A percentile compares a stretch with the other conserved stretches of the same genome.
Conservation (phyloP, 2,797 vertebrate genomes). For the Aplochiton taeniatus region DNA sequence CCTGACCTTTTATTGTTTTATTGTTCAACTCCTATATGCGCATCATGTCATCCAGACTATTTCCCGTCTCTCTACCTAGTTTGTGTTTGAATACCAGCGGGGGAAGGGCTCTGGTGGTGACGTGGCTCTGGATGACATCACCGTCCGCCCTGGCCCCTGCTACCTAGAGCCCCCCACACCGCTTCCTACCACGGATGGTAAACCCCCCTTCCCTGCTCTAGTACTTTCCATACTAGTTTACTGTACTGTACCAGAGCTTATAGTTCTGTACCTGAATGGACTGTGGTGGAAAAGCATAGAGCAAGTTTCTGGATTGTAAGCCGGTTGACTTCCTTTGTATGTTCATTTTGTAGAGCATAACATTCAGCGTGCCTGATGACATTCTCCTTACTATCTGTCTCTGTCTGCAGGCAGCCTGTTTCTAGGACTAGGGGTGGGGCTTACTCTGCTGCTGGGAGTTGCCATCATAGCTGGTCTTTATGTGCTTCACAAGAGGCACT, state of each 20-base stretch:
- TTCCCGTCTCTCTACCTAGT: slow-evolving; percentile 48
- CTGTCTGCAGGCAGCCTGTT: slow-evolving; percentile 46
- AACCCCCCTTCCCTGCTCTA: neutral
- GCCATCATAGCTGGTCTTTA: slow-evolving; percentile 42
- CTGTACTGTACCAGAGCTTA: neutral
- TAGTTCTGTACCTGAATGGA: neutral
- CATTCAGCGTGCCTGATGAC: neutral
- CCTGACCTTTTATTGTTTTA: no score
- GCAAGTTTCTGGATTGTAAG: neutral
- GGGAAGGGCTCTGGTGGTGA: slow-evolving; percentile 54
- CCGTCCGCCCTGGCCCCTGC: slow-evolving; percentile 55
- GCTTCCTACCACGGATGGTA: slow-evolving; percentile 36
- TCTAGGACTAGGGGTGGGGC: slow-evolving; percentile 57
- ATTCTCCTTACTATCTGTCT: slow-evolving; percentile 2
- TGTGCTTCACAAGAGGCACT: slow-evolving; percentile 37
- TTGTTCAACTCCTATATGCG: no score
- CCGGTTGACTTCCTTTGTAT: neutral
- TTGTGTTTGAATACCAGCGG: slow-evolving; percentile 72
- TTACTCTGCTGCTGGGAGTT: slow-evolving; percentile 57
- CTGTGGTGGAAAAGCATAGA: neutral
- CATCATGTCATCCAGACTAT: neutral
- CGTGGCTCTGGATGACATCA: slow-evolving; percentile 74
- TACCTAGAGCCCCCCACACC: slow-evolving; percentile 34
- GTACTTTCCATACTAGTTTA: neutral
- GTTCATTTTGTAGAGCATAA: neutral